Conservation (phyloP, 2,888 invertebrate species). For the Amphipyra tragopoginis region DNA sequence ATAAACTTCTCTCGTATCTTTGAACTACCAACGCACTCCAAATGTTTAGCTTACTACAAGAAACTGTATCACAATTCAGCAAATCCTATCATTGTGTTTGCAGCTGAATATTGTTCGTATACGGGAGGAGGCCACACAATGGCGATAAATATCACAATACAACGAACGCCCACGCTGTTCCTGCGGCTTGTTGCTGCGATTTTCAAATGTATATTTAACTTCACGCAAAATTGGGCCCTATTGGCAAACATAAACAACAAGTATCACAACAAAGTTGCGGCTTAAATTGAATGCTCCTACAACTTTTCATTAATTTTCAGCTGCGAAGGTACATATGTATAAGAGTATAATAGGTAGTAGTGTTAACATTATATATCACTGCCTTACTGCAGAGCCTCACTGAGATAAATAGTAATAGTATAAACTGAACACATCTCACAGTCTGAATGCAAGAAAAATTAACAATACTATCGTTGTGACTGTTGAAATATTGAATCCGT, state of each 20-base stretch:
- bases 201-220: conserved; percentile 54
- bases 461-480: conserved; percentile 44
- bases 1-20: conserved; percentile 7
- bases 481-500: conserved; percentile 41
- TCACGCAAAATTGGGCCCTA: conserved; percentile 42
- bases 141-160: conserved; percentile 65
- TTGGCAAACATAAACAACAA: conserved; percentile 49
- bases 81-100: conserved; percentile 53
- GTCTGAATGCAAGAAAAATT: conserved; percentile 28
- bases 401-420: conserved; percentile 2
- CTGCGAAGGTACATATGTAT: not conserved
- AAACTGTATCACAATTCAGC: conserved; percentile 42
- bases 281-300: conserved; percentile 32
- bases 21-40: conserved; percentile 3
- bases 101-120: conserved; percentile 46
- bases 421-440: conserved; percentile 9
- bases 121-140: conserved; percentile 45
- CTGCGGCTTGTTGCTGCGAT: conserved; percentile 59
- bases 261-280: conserved; percentile 44
- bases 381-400: not conserved
- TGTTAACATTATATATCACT: not conserved
- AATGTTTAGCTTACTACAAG: conserved; percentile 25
- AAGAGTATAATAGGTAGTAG: conserved; percentile 1
- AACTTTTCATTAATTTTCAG: conserved; percentile 35
- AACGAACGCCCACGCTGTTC: conserved; percentile 55